These are phyloP conservation scores for Aphaenogaster rudis DNA, from an alignment of 1,140 invertebrate genomes.

Conservation along the genomic window DNA sequence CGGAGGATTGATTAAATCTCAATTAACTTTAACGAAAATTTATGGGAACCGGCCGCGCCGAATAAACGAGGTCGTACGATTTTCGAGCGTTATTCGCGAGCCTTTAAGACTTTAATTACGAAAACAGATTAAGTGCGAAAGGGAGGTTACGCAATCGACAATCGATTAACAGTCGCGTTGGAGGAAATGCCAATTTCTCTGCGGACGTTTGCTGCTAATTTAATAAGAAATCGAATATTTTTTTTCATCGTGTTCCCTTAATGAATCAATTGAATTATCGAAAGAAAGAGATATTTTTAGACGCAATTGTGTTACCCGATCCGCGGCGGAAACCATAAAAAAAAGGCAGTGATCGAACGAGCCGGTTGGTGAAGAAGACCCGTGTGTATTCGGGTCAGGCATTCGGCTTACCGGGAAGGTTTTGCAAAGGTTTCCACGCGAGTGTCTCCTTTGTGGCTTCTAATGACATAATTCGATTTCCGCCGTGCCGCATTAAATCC, in stretches of 20 bases:
- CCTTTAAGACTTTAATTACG: conserved; percentile 43
- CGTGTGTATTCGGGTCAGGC: conserved; percentile 73
- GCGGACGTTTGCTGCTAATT: not conserved
- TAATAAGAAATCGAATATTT: not conserved
- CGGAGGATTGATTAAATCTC: conserved; percentile 42
- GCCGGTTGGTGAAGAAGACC: conserved; percentile 75
- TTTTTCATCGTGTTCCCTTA: not conserved
- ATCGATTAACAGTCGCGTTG: not conserved
- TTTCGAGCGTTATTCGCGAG: conserved; percentile 39
- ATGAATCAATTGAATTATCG: not conserved
- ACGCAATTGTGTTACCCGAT: conserved; percentile 17
- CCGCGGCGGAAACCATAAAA: conserved; percentile 68
- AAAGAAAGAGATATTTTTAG: not conserved
- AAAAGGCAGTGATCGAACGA: conserved; percentile 50
- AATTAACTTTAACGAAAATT: conserved; percentile 56
- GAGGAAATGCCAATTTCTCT: not conserved
- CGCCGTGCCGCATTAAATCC: conserved; percentile 32
- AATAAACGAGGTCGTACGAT: conserved; percentile 19
- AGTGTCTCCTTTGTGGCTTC: conserved; percentile 79
- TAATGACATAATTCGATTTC: conserved; percentile 83
- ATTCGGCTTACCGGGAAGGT: conserved; percentile 67
- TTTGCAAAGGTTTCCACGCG: conserved; percentile 75
- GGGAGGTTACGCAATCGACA: conserved; percentile 14
- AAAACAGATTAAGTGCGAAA: conserved; percentile 53
- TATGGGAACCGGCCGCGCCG: conserved; percentile 7